These are phyloP conservation scores for Phoeniculus purpureus DNA, from an alignment of 2,797 vertebrate species.

Conservation along the genomic window DNA sequence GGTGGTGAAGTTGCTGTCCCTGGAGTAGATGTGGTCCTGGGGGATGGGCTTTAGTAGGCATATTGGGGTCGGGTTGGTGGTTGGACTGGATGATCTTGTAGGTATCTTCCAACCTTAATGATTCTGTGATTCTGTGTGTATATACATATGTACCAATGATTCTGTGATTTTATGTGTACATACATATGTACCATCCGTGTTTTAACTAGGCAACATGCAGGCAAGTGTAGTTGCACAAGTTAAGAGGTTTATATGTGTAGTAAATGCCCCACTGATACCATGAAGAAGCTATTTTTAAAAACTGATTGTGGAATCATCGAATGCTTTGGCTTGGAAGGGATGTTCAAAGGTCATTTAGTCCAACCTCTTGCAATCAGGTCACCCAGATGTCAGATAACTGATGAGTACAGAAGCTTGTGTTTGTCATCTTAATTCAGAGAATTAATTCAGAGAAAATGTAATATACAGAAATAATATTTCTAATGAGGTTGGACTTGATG, in stretches of 20 bases:
- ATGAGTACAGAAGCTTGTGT: neutral
- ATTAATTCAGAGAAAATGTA: neutral
- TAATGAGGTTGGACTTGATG: neutral
- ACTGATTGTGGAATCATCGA: no score
- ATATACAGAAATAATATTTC: neutral
- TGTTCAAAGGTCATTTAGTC: no score
- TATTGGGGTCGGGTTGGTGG: no score
- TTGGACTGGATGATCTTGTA: no score
- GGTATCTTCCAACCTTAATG: no score
- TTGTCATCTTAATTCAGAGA: neutral
- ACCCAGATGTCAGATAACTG: neutral
- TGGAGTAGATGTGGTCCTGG: no score
- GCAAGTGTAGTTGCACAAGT: neutral
- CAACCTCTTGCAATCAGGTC: no score
- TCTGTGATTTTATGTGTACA: neutral
- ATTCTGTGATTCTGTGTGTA: neutral
- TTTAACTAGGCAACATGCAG: neutral
- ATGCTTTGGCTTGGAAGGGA: no score
- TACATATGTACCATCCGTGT: fast-evolving
- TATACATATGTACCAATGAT: no score
- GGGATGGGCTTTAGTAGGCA: no score
- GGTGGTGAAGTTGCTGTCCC: no score
- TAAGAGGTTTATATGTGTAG: neutral
- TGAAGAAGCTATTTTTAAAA: neutral
- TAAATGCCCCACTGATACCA: neutral